Base-by-base conservation (phyloP, 37 sponge, comb jelly and placozoan species). In the Crambe crambe region DNA sequence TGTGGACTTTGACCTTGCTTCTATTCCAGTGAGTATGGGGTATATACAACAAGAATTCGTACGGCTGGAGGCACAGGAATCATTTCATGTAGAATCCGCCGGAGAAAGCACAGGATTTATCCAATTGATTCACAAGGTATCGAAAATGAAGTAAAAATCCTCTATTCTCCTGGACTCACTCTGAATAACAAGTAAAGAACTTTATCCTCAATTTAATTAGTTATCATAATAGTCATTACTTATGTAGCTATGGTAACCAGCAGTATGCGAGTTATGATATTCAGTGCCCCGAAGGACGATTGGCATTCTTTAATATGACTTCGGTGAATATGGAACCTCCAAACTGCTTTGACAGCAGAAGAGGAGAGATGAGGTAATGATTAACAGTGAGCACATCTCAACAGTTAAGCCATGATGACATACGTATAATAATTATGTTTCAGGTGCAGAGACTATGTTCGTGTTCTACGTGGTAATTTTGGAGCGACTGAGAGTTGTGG, bases 401-500 rank as follows among this genome's bases (percentile, higher is more conserved):
- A 47, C 6, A 47, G 12, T 12, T 47, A 47, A 6, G 12, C 51
- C 51, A 47, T 15, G 10, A 47, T 47, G 51, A 6, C 12, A 12
- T 47, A 6, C 12, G 51, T 12, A 15, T 12, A 47, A 15, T 47
- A 47, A 47, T 47, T 47, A 47, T 6, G 51, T 47, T 47, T 47
- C 51, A 60, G 61, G 27, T 60, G 61, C 17, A 6, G 6, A 25
- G 61, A 60, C 27, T 60, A 60, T 60, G 61, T 60, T 9, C 23
- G 5, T 5, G 27, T 60, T 9, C 21, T 21, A 5, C 61, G 25
- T n/a, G 61, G 61, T 26, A 6, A 20, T 21, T 60, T n/a, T 60
- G 61, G 61, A 26, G 23, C 25, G 4, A 60, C 61, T 60, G 61
- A 60, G 17, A 60, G 61, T 25, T 65, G 66, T 65, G 66, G 66